Base-by-base conservation (phyloP, 1,140 invertebrate genomes). In the Drosophila micromelanica region DNA sequence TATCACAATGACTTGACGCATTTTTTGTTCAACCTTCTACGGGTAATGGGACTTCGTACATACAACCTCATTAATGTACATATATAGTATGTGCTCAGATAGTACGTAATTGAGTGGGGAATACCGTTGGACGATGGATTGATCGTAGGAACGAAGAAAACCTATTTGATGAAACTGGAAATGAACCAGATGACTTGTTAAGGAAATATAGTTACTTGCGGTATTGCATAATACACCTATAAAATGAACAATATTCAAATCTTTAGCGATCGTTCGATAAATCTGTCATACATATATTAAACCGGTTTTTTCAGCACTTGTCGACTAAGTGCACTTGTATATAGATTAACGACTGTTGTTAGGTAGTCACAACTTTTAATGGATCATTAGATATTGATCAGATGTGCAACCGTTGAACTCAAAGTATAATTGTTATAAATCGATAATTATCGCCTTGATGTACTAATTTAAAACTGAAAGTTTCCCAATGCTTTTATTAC, bases 41-140 rank as follows among this genome's bases (percentile, higher is more conserved):
- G 17, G 35, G 35, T 51, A 68, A 54, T 60, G 57, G 65, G 27
- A 30, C 37, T 51, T 57, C 17, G 40, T 30, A 67, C 54, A 37
- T 32, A 30, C 15, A n/a, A 35, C 2, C 32, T 35, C 8, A 35
- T 35, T 35, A 8, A 35, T 35, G 7, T 23, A n/a, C n/a, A 48
- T n/a, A 52, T 32, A 48, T 8, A 40, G n/a, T 15, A 13, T 30
- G 20, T 32, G 38, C 27, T 32, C 56, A 65, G 69, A 72, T 67
- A 67, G 46, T 59, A 67, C 69, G 54, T 67, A 67, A 72, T 72
- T 72, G 69, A 59, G 54, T 72, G 69, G 69, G 69, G 69, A 72
- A 72, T 72, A 54, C 69, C 69, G 40, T 67, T 40, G 69, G 32
- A 46, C 54, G 54, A 12, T 67, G 13, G 69, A 67, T 52, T 67